Percentiles rank a stretch among this genome's conserved stretches.
These are phyloP conservation scores for Pogonomyrmex californicus DNA, from an alignment of 1,140 invertebrate species.

Conservation along the genomic window DNA sequence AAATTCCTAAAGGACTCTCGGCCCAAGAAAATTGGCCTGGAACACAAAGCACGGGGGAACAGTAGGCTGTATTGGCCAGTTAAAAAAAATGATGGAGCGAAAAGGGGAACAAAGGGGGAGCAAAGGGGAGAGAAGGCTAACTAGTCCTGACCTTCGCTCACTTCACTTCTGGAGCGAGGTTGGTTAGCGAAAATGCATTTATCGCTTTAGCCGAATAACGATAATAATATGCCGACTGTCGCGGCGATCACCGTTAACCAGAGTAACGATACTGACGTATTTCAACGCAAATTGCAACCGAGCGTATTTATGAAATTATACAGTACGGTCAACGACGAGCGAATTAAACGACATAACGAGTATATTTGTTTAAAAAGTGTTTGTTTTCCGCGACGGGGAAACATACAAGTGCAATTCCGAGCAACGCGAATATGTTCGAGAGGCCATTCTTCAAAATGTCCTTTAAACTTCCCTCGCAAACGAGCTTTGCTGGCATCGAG, in stretches of 20 bases:
- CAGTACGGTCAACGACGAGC: slow-evolving; percentile 39
- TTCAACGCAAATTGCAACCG: slow-evolving; percentile 36
- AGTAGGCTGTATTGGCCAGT: slow-evolving; percentile 34
- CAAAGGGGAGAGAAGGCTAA: slow-evolving; percentile 23
- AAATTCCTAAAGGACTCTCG: slow-evolving; percentile 67
- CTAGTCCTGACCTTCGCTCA: slow-evolving; percentile 61
- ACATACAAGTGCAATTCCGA: background rate
- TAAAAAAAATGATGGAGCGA: slow-evolving; percentile 9
- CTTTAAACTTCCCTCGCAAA: slow-evolving; percentile 19
- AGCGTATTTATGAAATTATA: slow-evolving; percentile 40
- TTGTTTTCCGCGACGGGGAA: slow-evolving; percentile 4
- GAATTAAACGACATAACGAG: slow-evolving; percentile 51
- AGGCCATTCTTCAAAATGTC: background rate
- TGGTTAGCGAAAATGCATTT: slow-evolving; percentile 55
- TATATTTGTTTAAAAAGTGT: slow-evolving; percentile 40
- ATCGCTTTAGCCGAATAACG: slow-evolving; percentile 70
- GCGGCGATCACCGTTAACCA: slow-evolving; percentile 9
- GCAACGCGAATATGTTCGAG: background rate
- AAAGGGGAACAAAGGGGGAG: background rate
- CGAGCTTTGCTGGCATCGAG: background rate
- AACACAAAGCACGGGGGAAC: slow-evolving; percentile 42
- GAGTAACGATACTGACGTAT: slow-evolving; percentile 35
- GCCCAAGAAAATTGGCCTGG: slow-evolving; percentile 39
- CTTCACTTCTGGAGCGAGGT: slow-evolving; percentile 70
- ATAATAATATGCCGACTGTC: slow-evolving; percentile 68